Percentiles rank a stretch among this genome's conserved stretches.
Conservation (phyloP, 2,888 invertebrate species). For the Drosophila fungiperda region DNA sequence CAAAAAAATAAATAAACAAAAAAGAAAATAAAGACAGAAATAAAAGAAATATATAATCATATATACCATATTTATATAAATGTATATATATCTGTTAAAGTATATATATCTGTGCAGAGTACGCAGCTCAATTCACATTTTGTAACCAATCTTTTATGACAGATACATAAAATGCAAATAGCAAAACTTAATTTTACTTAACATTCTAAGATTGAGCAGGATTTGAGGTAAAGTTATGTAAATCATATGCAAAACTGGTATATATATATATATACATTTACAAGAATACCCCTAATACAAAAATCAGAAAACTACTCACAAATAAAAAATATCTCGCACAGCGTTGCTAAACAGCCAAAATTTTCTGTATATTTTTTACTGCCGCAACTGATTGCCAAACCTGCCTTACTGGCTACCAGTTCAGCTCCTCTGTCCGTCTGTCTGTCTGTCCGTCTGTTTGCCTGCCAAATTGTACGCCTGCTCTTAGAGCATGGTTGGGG, state of each 20-base stretch:
- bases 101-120: constrained; percentile 37
- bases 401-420: constrained; percentile 36
- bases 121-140: constrained; percentile 21
- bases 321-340: constrained; percentile 42
- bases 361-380: constrained; percentile 54
- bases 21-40: constrained; percentile 20
- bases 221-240: neutral
- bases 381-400: constrained; percentile 44
- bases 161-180: constrained; percentile 1
- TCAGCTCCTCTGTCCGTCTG: constrained; percentile 3
- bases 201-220: neutral
- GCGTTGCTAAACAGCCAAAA: constrained; percentile 66
- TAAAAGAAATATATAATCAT: neutral
- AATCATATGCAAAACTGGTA: constrained; percentile 9
- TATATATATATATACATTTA: neutral
- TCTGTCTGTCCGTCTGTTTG: constrained; percentile 10
- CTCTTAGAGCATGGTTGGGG: constrained; percentile 64
- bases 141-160: neutral
- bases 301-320: constrained; percentile 31
- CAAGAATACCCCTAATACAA: constrained; percentile 17
- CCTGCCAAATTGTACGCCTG: constrained; percentile 15
- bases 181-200: neutral
- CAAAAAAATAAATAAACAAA: neutral
- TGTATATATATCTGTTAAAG: neutral
- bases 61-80: neutral